Evolutionary conservation across 2,888 invertebrate genomes (phyloP).

Genomic region (Strigamia crassipes): DNA sequence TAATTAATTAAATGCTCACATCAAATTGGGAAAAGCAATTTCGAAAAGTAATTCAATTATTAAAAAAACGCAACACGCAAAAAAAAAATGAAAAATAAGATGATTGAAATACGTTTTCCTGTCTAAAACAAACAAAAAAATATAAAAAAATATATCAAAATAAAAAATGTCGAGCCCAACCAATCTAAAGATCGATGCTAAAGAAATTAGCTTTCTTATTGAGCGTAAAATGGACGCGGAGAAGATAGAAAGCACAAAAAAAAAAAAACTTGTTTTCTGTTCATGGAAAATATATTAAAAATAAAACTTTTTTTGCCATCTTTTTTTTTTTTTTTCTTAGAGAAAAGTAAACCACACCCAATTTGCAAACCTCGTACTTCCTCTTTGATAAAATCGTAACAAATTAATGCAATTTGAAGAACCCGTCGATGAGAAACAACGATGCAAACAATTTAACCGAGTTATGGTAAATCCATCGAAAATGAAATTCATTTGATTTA

Average conservation of each 20-base stretch:
- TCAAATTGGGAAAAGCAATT: background rate
- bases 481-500: conserved; percentile 15
- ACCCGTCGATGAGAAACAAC: background rate
- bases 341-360: too few species aligned
- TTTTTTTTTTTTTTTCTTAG: background rate
- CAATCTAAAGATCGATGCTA: conserved; percentile 35
- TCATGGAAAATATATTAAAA: background rate
- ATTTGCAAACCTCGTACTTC: too few species aligned
- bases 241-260: background rate
- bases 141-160: background rate
- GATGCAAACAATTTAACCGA: conserved; percentile 3
- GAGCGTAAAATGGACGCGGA: background rate
- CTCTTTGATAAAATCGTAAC: too few species aligned
- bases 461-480: conserved; percentile 1
- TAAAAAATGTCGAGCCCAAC: background rate
- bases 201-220: conserved; percentile 23
- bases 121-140: background rate
- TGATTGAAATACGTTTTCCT: conserved; percentile 6
- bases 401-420: too few species aligned
- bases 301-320: background rate
- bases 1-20: conserved; percentile 4
- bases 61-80: background rate
- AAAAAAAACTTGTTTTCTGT: background rate
- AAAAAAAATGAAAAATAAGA: background rate
- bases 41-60: conserved; percentile 20